These are phyloP conservation scores for Pangasius mekongensis DNA, from an alignment of 2,797 vertebrate species.

Conservation along the genomic window DNA sequence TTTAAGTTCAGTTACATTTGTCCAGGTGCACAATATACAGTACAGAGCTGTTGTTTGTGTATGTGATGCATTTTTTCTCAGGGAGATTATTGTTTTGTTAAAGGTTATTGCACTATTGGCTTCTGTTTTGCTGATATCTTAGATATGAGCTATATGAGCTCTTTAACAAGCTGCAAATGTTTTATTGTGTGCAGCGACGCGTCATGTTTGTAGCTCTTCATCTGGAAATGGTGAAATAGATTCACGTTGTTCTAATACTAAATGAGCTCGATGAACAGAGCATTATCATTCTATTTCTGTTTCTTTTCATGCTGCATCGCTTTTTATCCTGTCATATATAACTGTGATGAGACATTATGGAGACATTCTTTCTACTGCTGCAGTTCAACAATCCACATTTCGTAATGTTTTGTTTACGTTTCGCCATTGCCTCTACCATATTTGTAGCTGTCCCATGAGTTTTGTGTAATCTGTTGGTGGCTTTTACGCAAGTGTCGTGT, in stretches of 20 bases:
- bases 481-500: too few relatives aligned
- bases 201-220: not conserved
- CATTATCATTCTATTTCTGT: not conserved
- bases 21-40: not conserved
- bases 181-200: not conserved
- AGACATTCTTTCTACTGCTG: not conserved
- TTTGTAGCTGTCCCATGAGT: too few relatives aligned
- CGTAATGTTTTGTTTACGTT: not conserved
- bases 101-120: not conserved
- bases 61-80: not conserved
- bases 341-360: not conserved
- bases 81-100: not conserved
- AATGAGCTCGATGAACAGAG: not conserved
- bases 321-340: not conserved
- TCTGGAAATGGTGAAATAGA: not conserved
- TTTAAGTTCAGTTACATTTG: not conserved
- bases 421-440: too few relatives aligned
- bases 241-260: not conserved
- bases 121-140: not conserved
- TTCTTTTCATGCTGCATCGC: not conserved
- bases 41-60: not conserved
- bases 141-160: too few relatives aligned
- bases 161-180: not conserved
- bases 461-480: too few relatives aligned
- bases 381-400: not conserved